Evolutionary conservation across 2,113 vertebrate genomes (phyloP).

Genomic region (Noturus placidus): DNA sequence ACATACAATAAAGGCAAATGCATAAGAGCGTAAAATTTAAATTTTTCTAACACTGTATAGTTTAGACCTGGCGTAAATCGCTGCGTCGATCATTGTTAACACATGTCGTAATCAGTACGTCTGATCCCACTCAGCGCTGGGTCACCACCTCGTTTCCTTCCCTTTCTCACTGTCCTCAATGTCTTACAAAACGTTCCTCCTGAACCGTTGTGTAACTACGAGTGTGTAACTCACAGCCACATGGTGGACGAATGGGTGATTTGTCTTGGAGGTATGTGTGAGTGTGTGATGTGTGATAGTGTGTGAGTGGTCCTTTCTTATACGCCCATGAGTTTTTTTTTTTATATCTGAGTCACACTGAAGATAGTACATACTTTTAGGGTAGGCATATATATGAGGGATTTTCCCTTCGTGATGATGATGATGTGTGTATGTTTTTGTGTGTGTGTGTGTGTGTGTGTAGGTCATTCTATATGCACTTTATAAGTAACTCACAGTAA

Average conservation of each 20-base stretch:
- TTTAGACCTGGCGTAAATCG: background rate
- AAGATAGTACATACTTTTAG: background rate
- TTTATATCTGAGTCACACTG: background rate
- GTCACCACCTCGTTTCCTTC: conserved; percentile 45
- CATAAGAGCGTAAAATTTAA: background rate
- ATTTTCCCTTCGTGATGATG: conserved; percentile 1
- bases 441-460: background rate
- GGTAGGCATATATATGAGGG: background rate
- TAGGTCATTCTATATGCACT: background rate
- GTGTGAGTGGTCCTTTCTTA: conserved; percentile 58
- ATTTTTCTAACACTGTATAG: background rate
- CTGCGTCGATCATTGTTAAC: background rate
- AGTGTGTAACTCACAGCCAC: conserved; percentile 17
- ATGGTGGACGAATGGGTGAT: conserved; percentile 6
- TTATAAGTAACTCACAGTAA: background rate
- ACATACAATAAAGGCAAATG: background rate
- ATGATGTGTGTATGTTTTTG: background rate
- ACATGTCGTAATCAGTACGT: background rate
- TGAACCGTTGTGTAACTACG: conserved; percentile 51
- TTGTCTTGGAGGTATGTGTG: background rate
- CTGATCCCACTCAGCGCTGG: conserved; percentile 37
- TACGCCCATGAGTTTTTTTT: conserved; percentile 40
- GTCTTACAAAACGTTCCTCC: conserved; percentile 42
- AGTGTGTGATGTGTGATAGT: too few relatives aligned
- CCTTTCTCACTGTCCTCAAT: conserved; percentile 32